Base-by-base conservation (phyloP, 2,797 vertebrate species). In the Dermochelys coriacea region DNA sequence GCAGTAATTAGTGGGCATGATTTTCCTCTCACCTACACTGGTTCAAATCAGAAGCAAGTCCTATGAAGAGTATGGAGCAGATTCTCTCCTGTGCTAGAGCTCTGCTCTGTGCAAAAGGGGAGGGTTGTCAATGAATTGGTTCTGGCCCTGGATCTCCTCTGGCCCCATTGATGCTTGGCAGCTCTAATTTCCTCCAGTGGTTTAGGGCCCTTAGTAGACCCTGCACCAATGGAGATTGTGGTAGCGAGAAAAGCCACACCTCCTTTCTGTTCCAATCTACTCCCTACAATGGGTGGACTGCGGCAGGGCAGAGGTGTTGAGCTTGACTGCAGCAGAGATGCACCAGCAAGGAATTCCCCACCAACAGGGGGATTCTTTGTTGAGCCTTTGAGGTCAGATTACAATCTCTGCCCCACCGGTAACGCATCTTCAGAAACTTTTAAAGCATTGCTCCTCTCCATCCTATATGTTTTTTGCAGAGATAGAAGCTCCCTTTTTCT, bases 401-500 rank as follows among this genome's bases (percentile, higher is more conserved):
- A 21, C 55, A 80, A 83, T 93, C 93, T 88, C 57, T 91, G 90
- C 61, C 85, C 5, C 88, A 93, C 71, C 83, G 81, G 23, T 94
- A 91, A 89, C 27, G 34, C 82, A 94, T 84, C 61, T 41, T 71
- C 68, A 71, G 21, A 71, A 37, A 71, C 68, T 88, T 6, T 87
- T 78, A 11, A 78, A 68, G 45, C 64, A 37, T 37, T 71, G 52
- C 51, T 85, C 68, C 87, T 93, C 91, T 89, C 12, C 16, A 74
- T 82, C 52, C 29, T 89, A 7, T 82, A 74, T 25, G 91, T 18
- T 96, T 75, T 59, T 15, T 74, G n/a, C 86, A 52, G 54, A 80
- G 85, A 59, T 5, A 91, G 31, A 19, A 4, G 78, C 6, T 52
- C 51, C 71, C 23, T 68, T 85, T 90, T 87, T 81, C 31, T 77